Percentiles rank a stretch among this genome's conserved stretches.
phyloP scores from a whole-genome alignment of 2,888 invertebrate genomes.

The Sphaerophoria rueppellii region DNA sequence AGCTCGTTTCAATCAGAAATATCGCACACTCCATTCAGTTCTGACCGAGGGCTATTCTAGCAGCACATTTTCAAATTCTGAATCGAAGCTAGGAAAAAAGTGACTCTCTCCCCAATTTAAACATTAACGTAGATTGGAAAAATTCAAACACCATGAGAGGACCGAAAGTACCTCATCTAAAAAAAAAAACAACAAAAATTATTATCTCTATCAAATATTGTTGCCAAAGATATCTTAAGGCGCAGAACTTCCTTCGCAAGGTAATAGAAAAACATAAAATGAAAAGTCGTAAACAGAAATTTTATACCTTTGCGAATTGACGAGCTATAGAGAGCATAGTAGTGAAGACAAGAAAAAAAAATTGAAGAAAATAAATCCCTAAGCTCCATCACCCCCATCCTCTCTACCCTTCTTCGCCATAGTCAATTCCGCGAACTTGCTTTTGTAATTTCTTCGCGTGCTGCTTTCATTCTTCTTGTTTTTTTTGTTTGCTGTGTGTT shows the following conservation, averaged over 20 bases:
- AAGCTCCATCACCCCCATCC: slow-evolving; percentile 69
- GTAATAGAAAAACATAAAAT: slow-evolving; percentile 73
- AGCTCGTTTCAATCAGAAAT: no score
- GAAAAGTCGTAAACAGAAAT: slow-evolving; percentile 72
- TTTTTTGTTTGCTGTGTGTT: neutral
- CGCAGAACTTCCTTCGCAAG: slow-evolving; percentile 50
- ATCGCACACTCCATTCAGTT: no score
- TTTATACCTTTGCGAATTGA: slow-evolving; percentile 61
- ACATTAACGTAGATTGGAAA: slow-evolving; percentile 37
- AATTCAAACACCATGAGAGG: slow-evolving; percentile 51
- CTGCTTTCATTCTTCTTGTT: slow-evolving; percentile 38
- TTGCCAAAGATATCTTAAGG: slow-evolving; percentile 18
- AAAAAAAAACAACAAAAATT: neutral
- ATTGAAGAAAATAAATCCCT: slow-evolving; percentile 59
- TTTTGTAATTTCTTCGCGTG: slow-evolving; percentile 63
- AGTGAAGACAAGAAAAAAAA: slow-evolving; percentile 40
- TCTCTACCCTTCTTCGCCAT: slow-evolving; percentile 59
- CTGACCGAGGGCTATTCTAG: no score
- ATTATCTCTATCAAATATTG: neutral
- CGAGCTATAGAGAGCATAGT: neutral
- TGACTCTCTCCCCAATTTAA: slow-evolving; percentile 53
- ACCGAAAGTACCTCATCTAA: neutral
- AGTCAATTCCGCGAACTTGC: slow-evolving; percentile 46
- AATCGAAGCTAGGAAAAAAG: neutral
- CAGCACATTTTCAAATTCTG: no score